Evolutionary conservation across 1,140 invertebrate species (phyloP).

Genomic region (Ectropis grisescens): DNA sequence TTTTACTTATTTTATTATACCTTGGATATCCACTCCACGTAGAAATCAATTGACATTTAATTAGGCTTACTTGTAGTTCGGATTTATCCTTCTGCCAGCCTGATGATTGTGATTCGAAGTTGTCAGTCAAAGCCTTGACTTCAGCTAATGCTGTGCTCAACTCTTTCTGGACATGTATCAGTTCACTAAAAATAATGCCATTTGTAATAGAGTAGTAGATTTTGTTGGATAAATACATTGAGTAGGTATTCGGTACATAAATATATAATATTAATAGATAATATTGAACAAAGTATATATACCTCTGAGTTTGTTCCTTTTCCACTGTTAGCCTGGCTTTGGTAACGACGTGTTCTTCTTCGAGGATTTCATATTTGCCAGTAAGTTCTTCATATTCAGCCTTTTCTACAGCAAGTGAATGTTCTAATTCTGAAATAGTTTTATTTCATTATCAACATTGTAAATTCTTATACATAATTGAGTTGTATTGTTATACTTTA

Average conservation of each 20-base stretch:
- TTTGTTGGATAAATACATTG: too few species aligned
- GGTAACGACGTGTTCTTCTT: constrained; percentile 84
- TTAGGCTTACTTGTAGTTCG: constrained; percentile 74
- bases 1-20: too few species aligned
- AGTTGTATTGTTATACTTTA: too few species aligned
- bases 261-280: too few species aligned
- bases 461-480: too few species aligned
- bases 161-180: constrained; percentile 67
- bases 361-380: constrained; percentile 84
- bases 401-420: constrained; percentile 74
- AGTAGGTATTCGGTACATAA: too few species aligned
- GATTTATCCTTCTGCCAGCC: constrained; percentile 83
- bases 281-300: too few species aligned
- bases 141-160: constrained; percentile 74
- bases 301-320: constrained; percentile 77
- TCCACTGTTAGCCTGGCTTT: constrained; percentile 84
- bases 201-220: too few species aligned
- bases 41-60: too few species aligned
- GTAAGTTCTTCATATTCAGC: constrained; percentile 86
- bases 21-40: too few species aligned
- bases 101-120: constrained; percentile 76
- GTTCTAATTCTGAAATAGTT: constrained; percentile 76
- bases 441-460: too few species aligned
- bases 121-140: constrained; percentile 77
- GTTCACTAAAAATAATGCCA: constrained; percentile 42